These are phyloP conservation scores for Resseliella maxima DNA, from an alignment of 2,888 invertebrate species.

Conservation along the genomic window DNA sequence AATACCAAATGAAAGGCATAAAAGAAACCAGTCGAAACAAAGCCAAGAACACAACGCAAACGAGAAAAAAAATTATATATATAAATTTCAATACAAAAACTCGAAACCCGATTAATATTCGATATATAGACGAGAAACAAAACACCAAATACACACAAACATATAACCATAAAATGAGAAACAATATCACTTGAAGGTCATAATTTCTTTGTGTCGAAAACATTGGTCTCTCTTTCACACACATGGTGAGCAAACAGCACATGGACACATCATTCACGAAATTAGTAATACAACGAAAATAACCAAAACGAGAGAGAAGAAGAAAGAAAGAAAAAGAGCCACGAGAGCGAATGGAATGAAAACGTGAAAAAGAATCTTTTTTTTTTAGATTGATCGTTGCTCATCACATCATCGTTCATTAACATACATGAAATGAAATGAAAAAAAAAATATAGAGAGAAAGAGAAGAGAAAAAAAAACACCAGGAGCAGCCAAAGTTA, in stretches of 20 bases:
- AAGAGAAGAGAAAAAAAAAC: neutral
- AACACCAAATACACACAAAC: constrained; percentile 28
- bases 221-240: neutral
- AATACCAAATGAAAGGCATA: constrained; percentile 36
- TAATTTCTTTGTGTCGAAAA: constrained; percentile 48
- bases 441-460: no score
- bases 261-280: constrained; percentile 10
- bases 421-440: constrained; percentile 23
- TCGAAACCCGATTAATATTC: constrained; percentile 50
- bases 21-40: constrained; percentile 41
- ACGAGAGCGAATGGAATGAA: constrained; percentile 50
- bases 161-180: constrained; percentile 24
- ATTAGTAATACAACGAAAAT: constrained; percentile 39
- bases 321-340: no score
- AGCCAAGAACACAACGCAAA: constrained; percentile 16
- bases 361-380: constrained; percentile 36
- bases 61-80: neutral
- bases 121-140: constrained; percentile 42
- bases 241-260: neutral
- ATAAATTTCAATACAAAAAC: neutral
- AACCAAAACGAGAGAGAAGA: no score
- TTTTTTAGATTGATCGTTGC: constrained; percentile 31
- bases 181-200: constrained; percentile 53
- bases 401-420: constrained; percentile 53
- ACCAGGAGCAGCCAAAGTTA: constrained; percentile 32